Evolutionary conservation across 2,888 invertebrate genomes (phyloP).

Genomic region (Argyresthia goedartella): DNA sequence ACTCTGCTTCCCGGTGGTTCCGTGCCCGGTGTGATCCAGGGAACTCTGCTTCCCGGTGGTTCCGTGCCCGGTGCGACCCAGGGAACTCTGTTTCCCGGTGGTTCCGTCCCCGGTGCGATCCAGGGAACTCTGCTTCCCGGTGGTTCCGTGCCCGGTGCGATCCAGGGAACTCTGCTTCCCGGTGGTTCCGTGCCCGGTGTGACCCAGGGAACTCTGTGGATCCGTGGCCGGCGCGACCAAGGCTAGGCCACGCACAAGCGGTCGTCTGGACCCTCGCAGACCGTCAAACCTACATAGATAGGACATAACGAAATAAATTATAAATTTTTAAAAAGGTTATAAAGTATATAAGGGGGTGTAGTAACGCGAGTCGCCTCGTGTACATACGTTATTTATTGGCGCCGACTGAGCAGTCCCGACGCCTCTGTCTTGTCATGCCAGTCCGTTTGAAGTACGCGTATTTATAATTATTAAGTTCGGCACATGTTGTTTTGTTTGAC

Average conservation of each 20-base stretch:
- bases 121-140: too few relatives aligned
- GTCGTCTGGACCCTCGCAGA: constrained; percentile 16
- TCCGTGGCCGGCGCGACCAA: constrained; percentile 3
- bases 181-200: too few relatives aligned
- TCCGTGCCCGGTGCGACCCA: too few relatives aligned
- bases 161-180: not conserved
- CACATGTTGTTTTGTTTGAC: constrained; percentile 69
- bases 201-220: not conserved
- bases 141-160: too few relatives aligned
- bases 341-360: constrained; percentile 41
- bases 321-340: constrained; percentile 59
- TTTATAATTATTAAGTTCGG: constrained; percentile 61
- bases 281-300: constrained; percentile 60
- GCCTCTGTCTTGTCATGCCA: constrained; percentile 37
- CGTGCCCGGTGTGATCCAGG: too few relatives aligned
- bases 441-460: constrained; percentile 45
- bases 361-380: constrained; percentile 55
- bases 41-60: too few relatives aligned
- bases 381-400: constrained; percentile 67
- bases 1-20: too few relatives aligned
- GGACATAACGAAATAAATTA: constrained; percentile 68
- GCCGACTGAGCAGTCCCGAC: constrained; percentile 41
- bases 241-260: constrained; percentile 4
- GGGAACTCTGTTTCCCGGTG: too few relatives aligned
- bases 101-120: too few relatives aligned